These are phyloP conservation scores for Oscheius myriophilus DNA, from an alignment of 2,888 invertebrate genomes.

Conservation along the genomic window DNA sequence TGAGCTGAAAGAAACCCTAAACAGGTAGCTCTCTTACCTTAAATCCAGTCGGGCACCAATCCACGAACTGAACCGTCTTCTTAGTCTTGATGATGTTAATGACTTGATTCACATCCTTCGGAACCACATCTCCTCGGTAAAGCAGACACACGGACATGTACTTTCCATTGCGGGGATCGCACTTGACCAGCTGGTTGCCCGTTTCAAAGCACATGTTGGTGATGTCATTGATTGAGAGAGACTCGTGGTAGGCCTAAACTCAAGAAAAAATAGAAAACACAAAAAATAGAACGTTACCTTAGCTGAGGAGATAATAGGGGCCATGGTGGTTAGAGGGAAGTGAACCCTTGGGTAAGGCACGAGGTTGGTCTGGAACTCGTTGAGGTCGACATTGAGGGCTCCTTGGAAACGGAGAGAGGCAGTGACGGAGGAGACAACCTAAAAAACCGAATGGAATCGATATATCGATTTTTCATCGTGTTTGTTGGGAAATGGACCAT, in stretches of 20 bases:
- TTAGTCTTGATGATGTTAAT: conserved; percentile 95
- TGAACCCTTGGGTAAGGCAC: conserved; percentile 91
- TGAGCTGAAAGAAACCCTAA: no score
- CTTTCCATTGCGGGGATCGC: conserved; percentile 78
- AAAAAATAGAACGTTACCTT: conserved; percentile 30
- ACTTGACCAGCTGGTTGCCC: conserved; percentile 88
- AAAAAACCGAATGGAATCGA: not conserved
- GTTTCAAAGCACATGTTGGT: conserved; percentile 89
- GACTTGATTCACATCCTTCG: conserved; percentile 90
- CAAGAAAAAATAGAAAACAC: not conserved
- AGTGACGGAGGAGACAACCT: conserved; percentile 81
- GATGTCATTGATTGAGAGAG: conserved; percentile 77
- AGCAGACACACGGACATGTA: conserved; percentile 74
- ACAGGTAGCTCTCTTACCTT: conserved; percentile 51
- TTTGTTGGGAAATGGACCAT: no score
- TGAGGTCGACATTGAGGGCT: conserved; percentile 87
- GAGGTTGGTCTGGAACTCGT: conserved; percentile 78
- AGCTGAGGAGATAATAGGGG: conserved; percentile 64
- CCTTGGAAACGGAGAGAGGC: conserved; percentile 90
- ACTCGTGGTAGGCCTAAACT: conserved; percentile 61
- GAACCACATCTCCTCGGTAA: conserved; percentile 86
- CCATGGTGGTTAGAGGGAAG: conserved; percentile 84
- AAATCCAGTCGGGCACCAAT: conserved; percentile 80
- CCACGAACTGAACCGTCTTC: conserved; percentile 81
- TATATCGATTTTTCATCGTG: no score